Evolutionary conservation across 1,140 invertebrate species (phyloP).

Genomic region (Drosophila lacteicornis): DNA sequence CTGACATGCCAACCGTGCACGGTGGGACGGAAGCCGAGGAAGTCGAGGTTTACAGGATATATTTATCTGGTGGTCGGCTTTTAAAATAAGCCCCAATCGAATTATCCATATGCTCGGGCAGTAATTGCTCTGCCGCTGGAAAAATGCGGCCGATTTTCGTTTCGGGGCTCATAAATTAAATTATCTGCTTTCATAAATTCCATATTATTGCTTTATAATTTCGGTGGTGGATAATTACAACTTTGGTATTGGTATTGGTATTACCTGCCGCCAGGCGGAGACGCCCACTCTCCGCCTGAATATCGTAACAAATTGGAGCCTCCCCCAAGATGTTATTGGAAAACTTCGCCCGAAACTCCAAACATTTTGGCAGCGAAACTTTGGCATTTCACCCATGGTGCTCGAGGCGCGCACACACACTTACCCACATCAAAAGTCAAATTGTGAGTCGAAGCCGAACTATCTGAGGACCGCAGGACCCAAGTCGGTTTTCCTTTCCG

Average conservation of each 20-base stretch:
- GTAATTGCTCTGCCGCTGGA: slow-evolving; percentile 6
- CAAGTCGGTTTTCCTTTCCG: slow-evolving; percentile 16
- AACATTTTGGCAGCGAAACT: slow-evolving; percentile 47
- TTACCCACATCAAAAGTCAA: slow-evolving; percentile 75
- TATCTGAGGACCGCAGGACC: slow-evolving; percentile 44
- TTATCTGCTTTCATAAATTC: slow-evolving; percentile 23
- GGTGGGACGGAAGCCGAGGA: slow-evolving; percentile 27
- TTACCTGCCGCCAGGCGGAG: background rate
- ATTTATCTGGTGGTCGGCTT: background rate
- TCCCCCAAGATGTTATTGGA: slow-evolving; percentile 33
- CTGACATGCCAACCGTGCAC: slow-evolving; percentile 75
- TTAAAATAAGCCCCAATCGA: slow-evolving; percentile 11
- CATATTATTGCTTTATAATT: slow-evolving; percentile 25
- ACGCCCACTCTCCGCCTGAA: background rate
- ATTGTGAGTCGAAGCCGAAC: slow-evolving; percentile 64
- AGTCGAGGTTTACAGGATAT: background rate
- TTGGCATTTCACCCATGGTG: slow-evolving; percentile 56
- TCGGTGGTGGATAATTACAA: slow-evolving; percentile 18
- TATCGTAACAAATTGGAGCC: slow-evolving; percentile 21
- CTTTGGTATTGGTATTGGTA: background rate
- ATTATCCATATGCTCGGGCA: slow-evolving; percentile 13
- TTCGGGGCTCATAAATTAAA: slow-evolving; percentile 9
- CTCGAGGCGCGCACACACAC: slow-evolving; percentile 44
- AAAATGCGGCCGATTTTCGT: slow-evolving; percentile 12
- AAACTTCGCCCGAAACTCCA: slow-evolving; percentile 40